A percentile compares a stretch with the other conserved stretches of the same genome.
Conservation (phyloP, 2,113 vertebrate genomes). For the Poeciliopsis retropinna region DNA sequence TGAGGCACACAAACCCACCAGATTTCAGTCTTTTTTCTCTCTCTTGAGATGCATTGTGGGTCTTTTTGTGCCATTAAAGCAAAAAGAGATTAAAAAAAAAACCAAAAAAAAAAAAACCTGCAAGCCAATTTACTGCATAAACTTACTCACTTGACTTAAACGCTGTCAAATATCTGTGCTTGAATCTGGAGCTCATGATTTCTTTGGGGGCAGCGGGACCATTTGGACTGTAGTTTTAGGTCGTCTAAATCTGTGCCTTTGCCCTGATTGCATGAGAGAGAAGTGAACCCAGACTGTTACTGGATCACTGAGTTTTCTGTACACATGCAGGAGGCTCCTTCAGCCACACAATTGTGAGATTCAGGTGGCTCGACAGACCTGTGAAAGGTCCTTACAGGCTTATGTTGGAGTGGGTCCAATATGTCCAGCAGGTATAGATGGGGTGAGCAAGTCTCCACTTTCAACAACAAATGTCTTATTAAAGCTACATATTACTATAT, state of each 20-base stretch:
- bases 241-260: constrained; percentile 49
- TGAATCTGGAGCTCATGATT: constrained; percentile 39
- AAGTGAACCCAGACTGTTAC: constrained; percentile 75
- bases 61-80: constrained; percentile 41
- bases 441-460: neutral
- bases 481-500: neutral
- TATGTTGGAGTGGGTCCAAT: constrained; percentile 64
- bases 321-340: constrained; percentile 64
- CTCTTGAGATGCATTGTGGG: constrained; percentile 35
- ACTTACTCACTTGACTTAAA: constrained; percentile 30
- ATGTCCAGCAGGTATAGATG: constrained; percentile 24
- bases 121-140: constrained; percentile 35
- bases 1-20: constrained; percentile 53
- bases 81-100: constrained; percentile 8
- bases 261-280: constrained; percentile 70
- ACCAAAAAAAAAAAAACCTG: neutral
- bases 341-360: constrained; percentile 73
- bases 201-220: constrained; percentile 52
- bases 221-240: constrained; percentile 48
- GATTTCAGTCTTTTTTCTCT: constrained; percentile 19
- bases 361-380: constrained; percentile 71
- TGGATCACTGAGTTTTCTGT: constrained; percentile 75
- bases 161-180: constrained; percentile 13
- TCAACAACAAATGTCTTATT: neutral
- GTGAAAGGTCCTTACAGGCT: constrained; percentile 66